These are phyloP conservation scores for Caerostris extrusa DNA, from an alignment of 1,140 invertebrate species.

Conservation along the genomic window DNA sequence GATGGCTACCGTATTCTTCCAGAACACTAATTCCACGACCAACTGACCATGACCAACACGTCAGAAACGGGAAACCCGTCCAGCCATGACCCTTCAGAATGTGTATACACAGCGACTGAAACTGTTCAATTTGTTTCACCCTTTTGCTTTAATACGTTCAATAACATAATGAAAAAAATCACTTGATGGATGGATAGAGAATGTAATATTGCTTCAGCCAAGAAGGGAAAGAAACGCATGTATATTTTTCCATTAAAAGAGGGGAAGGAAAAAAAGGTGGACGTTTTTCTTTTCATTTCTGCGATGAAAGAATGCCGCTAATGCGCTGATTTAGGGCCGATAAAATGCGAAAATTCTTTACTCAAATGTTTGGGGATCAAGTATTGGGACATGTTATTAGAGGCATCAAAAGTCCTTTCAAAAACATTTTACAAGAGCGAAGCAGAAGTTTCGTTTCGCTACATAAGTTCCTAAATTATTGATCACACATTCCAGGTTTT, in stretches of 20 bases:
- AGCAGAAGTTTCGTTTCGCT: neutral
- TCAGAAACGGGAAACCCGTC: constrained; percentile 24
- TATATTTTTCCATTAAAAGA: constrained; percentile 5
- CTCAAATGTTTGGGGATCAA: constrained; percentile 1
- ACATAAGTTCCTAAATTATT: too few species aligned
- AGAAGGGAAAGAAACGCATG: neutral
- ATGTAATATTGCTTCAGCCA: constrained; percentile 11
- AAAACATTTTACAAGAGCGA: neutral
- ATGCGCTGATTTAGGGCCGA: constrained; percentile 50
- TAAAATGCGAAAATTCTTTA: constrained; percentile 21
- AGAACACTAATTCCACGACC: constrained; percentile 45
- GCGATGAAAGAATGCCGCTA: constrained; percentile 56
- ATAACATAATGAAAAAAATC: neutral
- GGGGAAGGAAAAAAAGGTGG: neutral
- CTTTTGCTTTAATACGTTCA: constrained; percentile 3
- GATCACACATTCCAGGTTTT: too few species aligned
- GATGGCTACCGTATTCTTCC: constrained; percentile 41
- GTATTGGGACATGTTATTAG: constrained; percentile 12
- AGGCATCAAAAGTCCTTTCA: neutral
- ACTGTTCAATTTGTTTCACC: constrained; percentile 66
- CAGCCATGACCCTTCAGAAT: constrained; percentile 16
- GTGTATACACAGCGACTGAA: constrained; percentile 33
- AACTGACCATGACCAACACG: constrained; percentile 57
- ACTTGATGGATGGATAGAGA: constrained; percentile 46
- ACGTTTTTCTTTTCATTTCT: constrained; percentile 31